Evolutionary conservation across 2,113 vertebrate genomes (phyloP).

Genomic region (Henicopernis longicauda): DNA sequence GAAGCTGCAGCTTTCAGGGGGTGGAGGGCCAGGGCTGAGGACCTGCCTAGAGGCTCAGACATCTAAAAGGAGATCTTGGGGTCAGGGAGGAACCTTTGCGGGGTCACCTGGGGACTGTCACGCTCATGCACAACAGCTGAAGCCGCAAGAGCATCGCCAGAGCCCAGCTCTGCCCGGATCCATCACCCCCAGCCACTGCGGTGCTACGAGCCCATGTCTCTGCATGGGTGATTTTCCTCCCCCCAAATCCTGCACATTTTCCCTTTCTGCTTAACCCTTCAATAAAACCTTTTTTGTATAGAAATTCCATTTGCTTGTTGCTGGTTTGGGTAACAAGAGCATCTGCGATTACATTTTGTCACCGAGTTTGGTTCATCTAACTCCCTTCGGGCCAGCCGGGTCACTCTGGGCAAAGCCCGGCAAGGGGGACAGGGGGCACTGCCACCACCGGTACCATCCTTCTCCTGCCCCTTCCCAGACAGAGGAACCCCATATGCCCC

Average conservation of each 20-base stretch:
- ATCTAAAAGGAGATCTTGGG: background rate
- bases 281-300: background rate
- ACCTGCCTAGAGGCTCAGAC: background rate
- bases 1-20: background rate
- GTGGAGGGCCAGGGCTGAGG: background rate
- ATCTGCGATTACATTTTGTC: background rate
- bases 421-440: background rate
- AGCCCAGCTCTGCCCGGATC: fast-evolving
- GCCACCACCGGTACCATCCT: background rate
- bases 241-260: fast-evolving
- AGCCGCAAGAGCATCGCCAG: background rate
- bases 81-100: background rate
- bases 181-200: fast-evolving
- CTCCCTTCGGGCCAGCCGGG: background rate
- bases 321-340: background rate
- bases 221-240: background rate
- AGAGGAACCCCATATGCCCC: background rate
- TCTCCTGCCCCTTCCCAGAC: background rate
- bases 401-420: background rate
- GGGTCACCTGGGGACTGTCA: background rate
- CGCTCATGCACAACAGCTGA: background rate
- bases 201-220: fast-evolving
- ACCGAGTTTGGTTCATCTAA: background rate
- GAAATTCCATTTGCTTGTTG: background rate
- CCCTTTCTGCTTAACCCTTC: background rate